Conservation (phyloP, 2,797 vertebrate genomes). For the Gallinago nigripennis region DNA sequence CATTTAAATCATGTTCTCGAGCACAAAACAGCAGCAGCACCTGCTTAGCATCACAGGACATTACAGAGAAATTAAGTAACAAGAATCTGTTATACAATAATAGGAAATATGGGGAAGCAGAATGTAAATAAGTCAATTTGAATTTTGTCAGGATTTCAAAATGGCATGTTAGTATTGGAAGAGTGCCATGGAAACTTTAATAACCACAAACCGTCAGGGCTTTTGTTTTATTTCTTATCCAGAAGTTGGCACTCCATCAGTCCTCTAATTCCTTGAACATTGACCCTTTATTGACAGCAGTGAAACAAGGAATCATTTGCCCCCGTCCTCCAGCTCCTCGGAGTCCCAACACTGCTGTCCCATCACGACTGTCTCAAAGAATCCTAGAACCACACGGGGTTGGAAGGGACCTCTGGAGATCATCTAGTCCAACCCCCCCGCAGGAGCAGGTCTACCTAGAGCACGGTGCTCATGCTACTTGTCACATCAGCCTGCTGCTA, state of each 20-base stretch:
- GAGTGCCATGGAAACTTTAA: slow-evolving; percentile 54
- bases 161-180: slow-evolving; percentile 45
- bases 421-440: too few species aligned
- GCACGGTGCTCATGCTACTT: background rate
- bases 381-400: too few species aligned
- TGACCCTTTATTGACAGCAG: slow-evolving; percentile 13
- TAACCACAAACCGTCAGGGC: slow-evolving; percentile 20
- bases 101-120: slow-evolving; percentile 39
- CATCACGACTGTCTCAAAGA: background rate
- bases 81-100: slow-evolving; percentile 44
- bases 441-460: too few species aligned
- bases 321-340: background rate
- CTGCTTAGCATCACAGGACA: slow-evolving; percentile 13
- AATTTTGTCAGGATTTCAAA: slow-evolving; percentile 62
- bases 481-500: background rate
- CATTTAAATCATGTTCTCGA: background rate
- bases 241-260: slow-evolving; percentile 30
- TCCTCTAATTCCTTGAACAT: slow-evolving; percentile 4
- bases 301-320: background rate
- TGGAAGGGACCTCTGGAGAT: too few species aligned
- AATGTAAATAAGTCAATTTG: slow-evolving; percentile 52
- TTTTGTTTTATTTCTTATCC: slow-evolving; percentile 56
- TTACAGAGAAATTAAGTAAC: slow-evolving; percentile 21
- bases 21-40: background rate
- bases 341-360: background rate